Base-by-base conservation (phyloP, 2,888 invertebrate species). In the Notodonta dromedarius region DNA sequence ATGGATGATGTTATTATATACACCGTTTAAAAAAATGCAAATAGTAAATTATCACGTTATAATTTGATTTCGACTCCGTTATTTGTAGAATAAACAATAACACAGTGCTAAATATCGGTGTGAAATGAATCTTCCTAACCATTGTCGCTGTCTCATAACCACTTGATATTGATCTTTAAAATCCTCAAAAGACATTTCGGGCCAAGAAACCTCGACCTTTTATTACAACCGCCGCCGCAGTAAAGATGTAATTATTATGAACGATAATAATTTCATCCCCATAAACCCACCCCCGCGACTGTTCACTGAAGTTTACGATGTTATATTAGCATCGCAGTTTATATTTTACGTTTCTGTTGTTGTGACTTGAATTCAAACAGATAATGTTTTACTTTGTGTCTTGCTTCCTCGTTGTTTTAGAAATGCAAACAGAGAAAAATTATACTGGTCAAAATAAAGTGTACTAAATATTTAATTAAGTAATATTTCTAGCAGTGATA, bases 231-330 rank as follows among this genome's bases (percentile, higher is more conserved):
- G 46, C 44, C 56, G 50, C 44, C 56, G 56, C 61, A 60, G 59
- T 66, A 59, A 46, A 35, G 39, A 55, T 16, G 35, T 66, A 61
- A 60, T 68, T 66, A 69, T 69, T 59, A 66, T 69, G 58, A 67
- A 67, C 64, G 55, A 65, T 66, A 69, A 73, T 73, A 68, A 71
- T 71, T 63, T 66, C 57, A 64, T 61, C 64, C 8, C 53, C 56
- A 64, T 61, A 65, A 73, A 70, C n/a, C 48, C 44, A 42, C 39
- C 55, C 55, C 61, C 39, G 13, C 12, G 24, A 56, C 16, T 46
- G 53, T 50, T 57, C 51, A 50, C 50, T 39, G 61, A 52, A 60
- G 61, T 70, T 65, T 60, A 57, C 50, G 50, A 60, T 48, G 56
- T 63, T 70, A 24, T 24, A 24, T 70, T 67, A 35, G 51, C 46